phyloP scores from a whole-genome alignment of 2,113 vertebrate genomes.

The Phylloscopus trochiloides region DNA sequence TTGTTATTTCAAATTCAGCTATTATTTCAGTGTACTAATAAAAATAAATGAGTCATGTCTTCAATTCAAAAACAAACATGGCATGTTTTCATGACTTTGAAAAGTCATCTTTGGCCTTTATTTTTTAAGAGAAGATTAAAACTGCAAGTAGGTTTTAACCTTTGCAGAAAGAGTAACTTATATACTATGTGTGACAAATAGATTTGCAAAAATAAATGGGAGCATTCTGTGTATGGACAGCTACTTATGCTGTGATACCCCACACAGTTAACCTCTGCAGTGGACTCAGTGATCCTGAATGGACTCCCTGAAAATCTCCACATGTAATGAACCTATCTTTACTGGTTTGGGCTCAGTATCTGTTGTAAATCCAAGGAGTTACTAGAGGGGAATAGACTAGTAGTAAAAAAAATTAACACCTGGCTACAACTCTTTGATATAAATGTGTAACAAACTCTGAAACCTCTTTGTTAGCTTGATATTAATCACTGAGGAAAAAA shows the following conservation, averaged over 20 bases:
- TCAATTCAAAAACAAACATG: neutral
- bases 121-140: neutral
- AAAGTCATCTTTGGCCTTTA: neutral
- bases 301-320: neutral
- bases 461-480: neutral
- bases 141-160: neutral
- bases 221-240: neutral
- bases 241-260: neutral
- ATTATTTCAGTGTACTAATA: neutral
- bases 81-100: neutral
- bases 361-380: neutral
- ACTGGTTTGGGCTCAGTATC: neutral
- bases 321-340: neutral
- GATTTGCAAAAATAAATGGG: neutral
- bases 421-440: neutral
- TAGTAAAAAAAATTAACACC: neutral
- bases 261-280: neutral
- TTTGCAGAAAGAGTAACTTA: neutral
- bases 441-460: neutral
- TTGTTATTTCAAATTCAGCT: neutral
- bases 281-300: neutral
- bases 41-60: constrained; percentile 4
- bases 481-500: neutral
- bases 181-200: neutral
- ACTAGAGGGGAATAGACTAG: neutral